Evolutionary conservation across 2,888 invertebrate species (phyloP), one percentile per base, ranked within the genome.

Genomic region (Laothoe populi): DNA sequence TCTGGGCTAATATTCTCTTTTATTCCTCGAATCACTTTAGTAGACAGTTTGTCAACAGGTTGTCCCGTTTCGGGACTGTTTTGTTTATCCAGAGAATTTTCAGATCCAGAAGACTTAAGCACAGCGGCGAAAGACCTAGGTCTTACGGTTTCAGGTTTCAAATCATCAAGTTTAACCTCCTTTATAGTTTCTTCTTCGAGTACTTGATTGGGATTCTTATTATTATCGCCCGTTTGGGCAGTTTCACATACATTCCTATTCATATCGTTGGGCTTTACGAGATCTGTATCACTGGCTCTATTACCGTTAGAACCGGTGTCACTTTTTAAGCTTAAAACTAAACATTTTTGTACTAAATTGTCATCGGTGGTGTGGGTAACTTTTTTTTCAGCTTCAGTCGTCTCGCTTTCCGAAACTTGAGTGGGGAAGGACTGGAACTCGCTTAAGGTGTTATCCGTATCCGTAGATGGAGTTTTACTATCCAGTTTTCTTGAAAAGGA

Each of bases 1-100:
- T 95, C 94, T 0, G 95, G 95, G 63, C 94, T 94, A 1, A 94
- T 94, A 71, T 95, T 95, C 72, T 95, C 95, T 79, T 95, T 95
- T 13, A 95, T 94, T 4, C 94, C 94, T 70, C 93, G 79, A 59
- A 94, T 94, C 4, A 94, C 83, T 76, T 94, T 94, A 59, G 86
- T 90, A 0, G 94, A 94, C 62, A 95, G 83, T 71, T 93, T 93
- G 48, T 94, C 92, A 0, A 92, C 84, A 0, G 90, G 69, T 1
- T 87, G 88, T 0, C 90, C 90, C 0, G 79, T 75, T 11, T 92
- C 92, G 0, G 90, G 87, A 65, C 90, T 92, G 0, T 70, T 73
- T 61, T 87, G 92, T 68, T 86, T 91, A 0, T 90, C 92, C 42
- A 88, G 67, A 19, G 88, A 83, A 61, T 93, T 93, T 49, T 90